These are phyloP conservation scores for Gibbula magus DNA, from an alignment of 2,888 invertebrate species.

Conservation along the genomic window DNA sequence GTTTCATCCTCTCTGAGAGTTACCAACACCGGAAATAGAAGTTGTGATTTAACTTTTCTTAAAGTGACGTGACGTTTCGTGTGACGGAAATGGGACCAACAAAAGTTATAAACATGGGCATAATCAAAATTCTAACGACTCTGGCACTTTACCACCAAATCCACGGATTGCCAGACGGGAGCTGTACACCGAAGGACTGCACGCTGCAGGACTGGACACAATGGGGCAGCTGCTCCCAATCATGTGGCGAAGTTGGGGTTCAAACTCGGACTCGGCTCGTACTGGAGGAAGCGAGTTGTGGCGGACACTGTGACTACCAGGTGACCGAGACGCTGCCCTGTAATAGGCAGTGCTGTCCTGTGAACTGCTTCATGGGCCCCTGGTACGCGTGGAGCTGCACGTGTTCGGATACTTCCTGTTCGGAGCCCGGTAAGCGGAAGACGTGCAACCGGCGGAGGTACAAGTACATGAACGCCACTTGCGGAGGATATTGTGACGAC, in stretches of 20 bases:
- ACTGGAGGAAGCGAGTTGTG: conserved; percentile 44
- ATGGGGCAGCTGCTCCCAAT: conserved; percentile 47
- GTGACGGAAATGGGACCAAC: no score
- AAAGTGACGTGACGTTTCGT: no score
- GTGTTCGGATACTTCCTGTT: conserved; percentile 33
- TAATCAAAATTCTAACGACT: not conserved
- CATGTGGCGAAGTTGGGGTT: conserved; percentile 48
- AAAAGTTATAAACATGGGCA: no score
- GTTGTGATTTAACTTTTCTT: no score
- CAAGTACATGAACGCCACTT: conserved; percentile 35
- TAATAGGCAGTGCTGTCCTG: conserved; percentile 48
- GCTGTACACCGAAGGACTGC: conserved; percentile 42
- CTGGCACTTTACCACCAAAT: not conserved
- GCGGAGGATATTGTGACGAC: conserved; percentile 55
- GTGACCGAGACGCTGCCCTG: conserved; percentile 41
- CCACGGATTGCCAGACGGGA: not conserved
- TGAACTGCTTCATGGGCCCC: conserved; percentile 42
- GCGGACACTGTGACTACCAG: conserved; percentile 41
- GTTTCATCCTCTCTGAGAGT: no score
- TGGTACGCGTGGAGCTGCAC: conserved; percentile 44
- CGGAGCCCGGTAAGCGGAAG: conserved; percentile 39
- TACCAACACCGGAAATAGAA: no score
- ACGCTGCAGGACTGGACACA: conserved; percentile 51
- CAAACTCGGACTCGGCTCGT: conserved; percentile 37
- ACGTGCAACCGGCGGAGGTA: conserved; percentile 43